phyloP scores from a whole-genome alignment of 2,113 vertebrate species.

The Dipodomys stephensi region DNA sequence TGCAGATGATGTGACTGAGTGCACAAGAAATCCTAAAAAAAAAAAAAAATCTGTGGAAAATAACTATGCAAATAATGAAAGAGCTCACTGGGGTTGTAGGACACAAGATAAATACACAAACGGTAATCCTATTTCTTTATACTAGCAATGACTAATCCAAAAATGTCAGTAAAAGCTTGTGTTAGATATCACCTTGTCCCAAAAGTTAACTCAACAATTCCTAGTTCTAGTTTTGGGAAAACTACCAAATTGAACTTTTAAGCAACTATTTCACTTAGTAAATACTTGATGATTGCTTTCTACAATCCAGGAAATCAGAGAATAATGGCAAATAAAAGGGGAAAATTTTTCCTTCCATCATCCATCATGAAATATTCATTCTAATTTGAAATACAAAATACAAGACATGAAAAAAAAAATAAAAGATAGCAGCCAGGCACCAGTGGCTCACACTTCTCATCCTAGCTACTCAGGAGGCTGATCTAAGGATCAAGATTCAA shows the following conservation, averaged over 20 bases:
- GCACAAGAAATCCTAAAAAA: conserved; percentile 13
- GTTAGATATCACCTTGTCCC: background rate
- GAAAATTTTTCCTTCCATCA: background rate
- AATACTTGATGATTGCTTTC: background rate
- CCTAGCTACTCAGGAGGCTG: too few relatives aligned
- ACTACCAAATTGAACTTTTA: background rate
- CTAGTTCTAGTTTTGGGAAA: background rate
- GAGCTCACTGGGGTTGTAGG: background rate
- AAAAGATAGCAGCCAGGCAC: too few relatives aligned
- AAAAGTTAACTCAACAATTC: background rate
- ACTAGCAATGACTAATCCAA: background rate
- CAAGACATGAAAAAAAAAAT: too few relatives aligned
- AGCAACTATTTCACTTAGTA: conserved; percentile 3
- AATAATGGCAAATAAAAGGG: background rate
- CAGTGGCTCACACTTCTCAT: too few relatives aligned
- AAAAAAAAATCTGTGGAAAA: background rate
- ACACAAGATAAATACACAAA: conserved; percentile 19
- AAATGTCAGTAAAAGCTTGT: conserved; percentile 5
- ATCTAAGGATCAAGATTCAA: too few relatives aligned
- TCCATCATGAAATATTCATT: too few relatives aligned
- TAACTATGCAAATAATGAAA: background rate
- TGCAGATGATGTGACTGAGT: background rate
- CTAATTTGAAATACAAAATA: too few relatives aligned
- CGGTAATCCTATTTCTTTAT: background rate
- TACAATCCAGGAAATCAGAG: background rate